Conservation (phyloP, 2,888 invertebrate species). For the Trichopoda pennipes region DNA sequence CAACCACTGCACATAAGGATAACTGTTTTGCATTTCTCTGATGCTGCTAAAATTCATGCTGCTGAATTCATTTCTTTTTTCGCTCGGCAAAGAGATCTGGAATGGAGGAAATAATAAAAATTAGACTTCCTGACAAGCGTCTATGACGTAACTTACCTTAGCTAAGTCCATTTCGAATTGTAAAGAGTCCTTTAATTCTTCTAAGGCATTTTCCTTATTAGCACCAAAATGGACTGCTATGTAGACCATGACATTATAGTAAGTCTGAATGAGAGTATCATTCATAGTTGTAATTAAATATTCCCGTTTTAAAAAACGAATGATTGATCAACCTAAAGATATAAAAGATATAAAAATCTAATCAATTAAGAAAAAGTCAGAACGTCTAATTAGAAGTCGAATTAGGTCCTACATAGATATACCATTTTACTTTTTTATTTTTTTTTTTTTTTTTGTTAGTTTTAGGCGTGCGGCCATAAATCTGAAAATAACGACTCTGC, state of each 20-base stretch:
- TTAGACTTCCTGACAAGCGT: background rate
- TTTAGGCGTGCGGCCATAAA: too few species aligned
- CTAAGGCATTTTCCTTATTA: conserved; percentile 84
- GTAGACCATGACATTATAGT: conserved; percentile 93
- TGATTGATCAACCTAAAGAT: conserved; percentile 91
- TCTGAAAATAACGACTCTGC: too few species aligned
- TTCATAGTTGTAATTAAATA: conserved; percentile 91
- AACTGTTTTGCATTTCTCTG: conserved; percentile 87
- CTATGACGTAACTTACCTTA: conserved; percentile 86
- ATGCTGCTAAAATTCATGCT: conserved; percentile 95
- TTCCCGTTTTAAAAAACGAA: conserved; percentile 92
- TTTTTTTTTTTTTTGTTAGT: too few species aligned
- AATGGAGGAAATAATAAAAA: background rate
- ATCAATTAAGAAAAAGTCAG: too few species aligned
- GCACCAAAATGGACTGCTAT: conserved; percentile 93
- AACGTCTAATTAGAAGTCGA: too few species aligned
- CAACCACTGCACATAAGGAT: conserved; percentile 83
- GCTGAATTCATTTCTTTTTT: conserved; percentile 94
- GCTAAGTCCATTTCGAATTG: conserved; percentile 94
- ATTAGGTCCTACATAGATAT: too few species aligned
- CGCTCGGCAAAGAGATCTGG: conserved; percentile 92
- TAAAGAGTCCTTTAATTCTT: conserved; percentile 89
- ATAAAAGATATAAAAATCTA: too few species aligned
- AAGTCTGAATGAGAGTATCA: conserved; percentile 92
- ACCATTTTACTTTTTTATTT: too few species aligned